phyloP scores from a whole-genome alignment of 1,140 invertebrate species.

The Drosophila kikkawai region DNA sequence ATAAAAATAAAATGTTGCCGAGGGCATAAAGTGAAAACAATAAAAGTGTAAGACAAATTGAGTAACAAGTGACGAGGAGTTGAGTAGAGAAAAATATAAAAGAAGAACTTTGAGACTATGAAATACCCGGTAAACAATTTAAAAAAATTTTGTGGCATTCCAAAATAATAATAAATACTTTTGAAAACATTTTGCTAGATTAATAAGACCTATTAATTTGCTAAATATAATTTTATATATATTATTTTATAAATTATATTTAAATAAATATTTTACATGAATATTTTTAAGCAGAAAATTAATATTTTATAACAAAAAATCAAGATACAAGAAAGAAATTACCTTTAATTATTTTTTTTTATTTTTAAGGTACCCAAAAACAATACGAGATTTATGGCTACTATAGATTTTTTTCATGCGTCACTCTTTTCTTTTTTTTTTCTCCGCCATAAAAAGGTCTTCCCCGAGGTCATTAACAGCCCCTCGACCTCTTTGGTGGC shows the following conservation, averaged over 20 bases:
- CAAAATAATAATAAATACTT: too few relatives aligned
- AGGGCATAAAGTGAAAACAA: conserved; percentile 62
- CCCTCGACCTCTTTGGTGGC: conserved; percentile 3
- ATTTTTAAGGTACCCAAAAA: background rate
- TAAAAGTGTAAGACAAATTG: conserved; percentile 73
- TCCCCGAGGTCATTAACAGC: conserved; percentile 45
- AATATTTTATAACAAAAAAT: too few relatives aligned
- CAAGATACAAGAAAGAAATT: too few relatives aligned
- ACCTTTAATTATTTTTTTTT: too few relatives aligned
- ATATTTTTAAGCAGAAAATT: too few relatives aligned
- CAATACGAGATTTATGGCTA: background rate
- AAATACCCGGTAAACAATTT: conserved; percentile 8
- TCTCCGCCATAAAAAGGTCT: conserved; percentile 16
- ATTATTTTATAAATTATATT: too few relatives aligned
- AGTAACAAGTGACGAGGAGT: conserved; percentile 75
- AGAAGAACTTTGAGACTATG: background rate
- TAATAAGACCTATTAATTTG: background rate
- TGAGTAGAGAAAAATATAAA: conserved; percentile 14
- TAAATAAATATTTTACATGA: too few relatives aligned
- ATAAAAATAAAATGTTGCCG: conserved; percentile 42
- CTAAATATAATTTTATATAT: too few relatives aligned
- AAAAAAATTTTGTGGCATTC: too few relatives aligned
- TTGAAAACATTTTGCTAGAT: background rate
- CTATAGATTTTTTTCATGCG: conserved; percentile 3
- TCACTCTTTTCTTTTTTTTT: conserved; percentile 27